These are phyloP conservation scores for Crocodylus rhombifer DNA, from an alignment of 2,797 vertebrate species.

Conservation along the genomic window DNA sequence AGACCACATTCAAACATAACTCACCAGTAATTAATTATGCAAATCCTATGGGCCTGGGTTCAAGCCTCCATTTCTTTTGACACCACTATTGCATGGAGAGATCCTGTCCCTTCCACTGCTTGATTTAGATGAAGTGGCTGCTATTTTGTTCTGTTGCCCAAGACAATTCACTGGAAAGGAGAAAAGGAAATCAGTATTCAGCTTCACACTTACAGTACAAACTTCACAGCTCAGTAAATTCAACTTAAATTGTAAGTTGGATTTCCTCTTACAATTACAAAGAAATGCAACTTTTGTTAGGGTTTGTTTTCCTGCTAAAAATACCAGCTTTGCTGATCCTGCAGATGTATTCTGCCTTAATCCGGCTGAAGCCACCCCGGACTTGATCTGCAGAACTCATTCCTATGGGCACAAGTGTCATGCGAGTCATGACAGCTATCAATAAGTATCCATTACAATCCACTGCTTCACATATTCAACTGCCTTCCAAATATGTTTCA, in stretches of 20 bases:
- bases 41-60: neutral
- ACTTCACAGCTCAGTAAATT: neutral
- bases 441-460: neutral
- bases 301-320: neutral
- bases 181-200: neutral
- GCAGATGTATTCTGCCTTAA: neutral
- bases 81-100: neutral
- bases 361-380: neutral
- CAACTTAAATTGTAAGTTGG: neutral
- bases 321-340: neutral
- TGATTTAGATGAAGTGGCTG: constrained; percentile 14
- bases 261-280: neutral
- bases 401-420: neutral
- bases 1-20: neutral
- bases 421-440: neutral
- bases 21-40: constrained; percentile 41
- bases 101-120: constrained; percentile 14
- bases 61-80: constrained; percentile 14
- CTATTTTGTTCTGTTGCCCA: constrained; percentile 17
- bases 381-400: neutral
- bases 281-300: neutral
- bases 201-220: neutral
- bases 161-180: constrained; percentile 20
- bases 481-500: neutral
- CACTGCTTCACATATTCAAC: neutral